A percentile compares a stretch with the other conserved stretches of the same genome.
Conservation (phyloP, 2,113 vertebrate genomes). For the Gobius niger region DNA sequence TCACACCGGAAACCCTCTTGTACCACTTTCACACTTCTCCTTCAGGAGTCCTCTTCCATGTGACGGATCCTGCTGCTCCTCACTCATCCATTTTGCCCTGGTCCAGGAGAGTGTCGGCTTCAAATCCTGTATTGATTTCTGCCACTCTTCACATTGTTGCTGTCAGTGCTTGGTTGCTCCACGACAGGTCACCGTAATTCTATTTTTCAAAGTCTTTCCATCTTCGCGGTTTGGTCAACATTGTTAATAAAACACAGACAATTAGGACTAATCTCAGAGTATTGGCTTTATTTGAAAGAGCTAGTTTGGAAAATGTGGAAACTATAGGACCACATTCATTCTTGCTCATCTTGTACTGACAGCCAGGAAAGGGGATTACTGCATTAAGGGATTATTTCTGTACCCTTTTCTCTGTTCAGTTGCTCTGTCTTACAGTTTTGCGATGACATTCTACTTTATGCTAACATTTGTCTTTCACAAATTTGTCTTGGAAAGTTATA, state of each 20-base stretch:
- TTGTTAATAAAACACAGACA: slow-evolving; percentile 19
- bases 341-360: background rate
- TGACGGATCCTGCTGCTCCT: slow-evolving; percentile 50
- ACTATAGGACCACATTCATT: background rate
- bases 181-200: slow-evolving; percentile 35
- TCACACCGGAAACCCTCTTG: slow-evolving; percentile 21
- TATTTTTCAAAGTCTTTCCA: background rate
- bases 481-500: no score
- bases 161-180: slow-evolving; percentile 46
- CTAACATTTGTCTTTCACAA: no score
- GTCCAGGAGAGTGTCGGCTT: slow-evolving; percentile 47
- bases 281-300: background rate
- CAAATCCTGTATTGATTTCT: slow-evolving; percentile 61
- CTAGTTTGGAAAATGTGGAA: background rate
- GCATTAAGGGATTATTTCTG: background rate
- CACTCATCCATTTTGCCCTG: slow-evolving; percentile 41
- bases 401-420: background rate
- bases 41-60: slow-evolving; percentile 50
- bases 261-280: background rate
- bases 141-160: slow-evolving; percentile 55
- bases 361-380: background rate
- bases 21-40: slow-evolving; percentile 59
- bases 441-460: background rate
- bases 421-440: background rate
- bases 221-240: slow-evolving; percentile 13